Evolutionary conservation across 2,888 invertebrate species (phyloP).

Genomic region (Sesamia inferens): DNA sequence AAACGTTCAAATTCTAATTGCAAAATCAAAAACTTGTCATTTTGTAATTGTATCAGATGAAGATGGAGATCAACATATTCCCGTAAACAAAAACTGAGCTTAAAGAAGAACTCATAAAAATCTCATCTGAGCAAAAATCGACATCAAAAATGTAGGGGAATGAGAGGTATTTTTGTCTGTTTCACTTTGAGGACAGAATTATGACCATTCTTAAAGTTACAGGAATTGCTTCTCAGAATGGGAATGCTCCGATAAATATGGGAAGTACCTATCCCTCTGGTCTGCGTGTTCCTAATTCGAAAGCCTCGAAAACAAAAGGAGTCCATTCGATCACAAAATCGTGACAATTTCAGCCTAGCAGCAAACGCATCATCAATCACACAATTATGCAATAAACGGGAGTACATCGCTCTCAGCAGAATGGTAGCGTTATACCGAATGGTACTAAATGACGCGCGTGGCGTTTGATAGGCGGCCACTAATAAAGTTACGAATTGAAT

Average conservation of each 20-base stretch:
- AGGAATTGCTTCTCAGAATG: too few species aligned
- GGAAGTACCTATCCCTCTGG: background rate
- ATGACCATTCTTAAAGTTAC: too few species aligned
- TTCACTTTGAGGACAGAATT: too few species aligned
- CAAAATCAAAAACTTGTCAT: background rate
- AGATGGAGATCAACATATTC: too few species aligned
- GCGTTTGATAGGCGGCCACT: conserved; percentile 64
- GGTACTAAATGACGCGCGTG: conserved; percentile 57
- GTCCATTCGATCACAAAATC: background rate
- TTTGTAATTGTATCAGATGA: too few species aligned
- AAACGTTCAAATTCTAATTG: background rate
- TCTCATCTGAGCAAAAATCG: background rate
- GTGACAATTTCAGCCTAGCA: conserved; percentile 15
- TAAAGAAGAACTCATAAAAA: too few species aligned
- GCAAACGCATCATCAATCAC: conserved; percentile 24
- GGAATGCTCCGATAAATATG: background rate
- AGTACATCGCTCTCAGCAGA: conserved; percentile 26
- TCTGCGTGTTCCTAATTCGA: background rate
- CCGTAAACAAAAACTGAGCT: background rate
- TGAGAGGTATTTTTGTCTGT: background rate
- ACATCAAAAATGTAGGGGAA: background rate
- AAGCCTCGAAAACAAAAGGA: background rate
- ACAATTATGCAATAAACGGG: conserved; percentile 41
- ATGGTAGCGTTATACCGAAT: conserved; percentile 40
- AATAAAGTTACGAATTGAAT: conserved; percentile 73